phyloP scores from a whole-genome alignment of 2,888 invertebrate species.

The Macrophya annulata region DNA sequence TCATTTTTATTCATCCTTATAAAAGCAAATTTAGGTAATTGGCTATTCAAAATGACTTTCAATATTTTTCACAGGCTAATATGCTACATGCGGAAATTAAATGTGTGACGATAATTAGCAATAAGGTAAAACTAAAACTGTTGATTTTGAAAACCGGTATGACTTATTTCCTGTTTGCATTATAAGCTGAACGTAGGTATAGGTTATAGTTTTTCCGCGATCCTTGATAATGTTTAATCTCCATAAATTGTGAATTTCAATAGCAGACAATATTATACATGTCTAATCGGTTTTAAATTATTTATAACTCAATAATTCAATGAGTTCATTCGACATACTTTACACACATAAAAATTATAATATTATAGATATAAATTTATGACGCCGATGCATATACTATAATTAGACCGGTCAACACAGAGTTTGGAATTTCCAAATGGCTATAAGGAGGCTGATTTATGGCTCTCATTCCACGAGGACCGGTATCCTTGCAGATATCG shows the following conservation, averaged over 20 bases:
- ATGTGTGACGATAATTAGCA: background rate
- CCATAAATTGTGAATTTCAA: background rate
- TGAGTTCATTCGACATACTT: background rate
- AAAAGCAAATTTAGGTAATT: too few relatives aligned
- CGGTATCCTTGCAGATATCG: background rate
- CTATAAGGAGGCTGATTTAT: background rate
- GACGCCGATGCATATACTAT: background rate
- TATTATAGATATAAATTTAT: background rate
- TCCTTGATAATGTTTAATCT: background rate
- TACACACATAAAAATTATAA: background rate
- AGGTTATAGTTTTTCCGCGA: too few relatives aligned
- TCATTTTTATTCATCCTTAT: too few relatives aligned
- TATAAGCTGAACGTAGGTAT: too few relatives aligned
- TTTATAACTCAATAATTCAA: background rate
- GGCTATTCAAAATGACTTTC: too few relatives aligned
- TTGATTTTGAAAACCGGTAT: background rate
- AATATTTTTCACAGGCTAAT: too few relatives aligned
- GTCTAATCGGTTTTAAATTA: background rate
- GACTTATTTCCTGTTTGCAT: background rate
- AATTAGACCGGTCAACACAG: background rate
- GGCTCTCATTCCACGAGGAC: background rate
- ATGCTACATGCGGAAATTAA: too few relatives aligned
- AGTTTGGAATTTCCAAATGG: constrained; percentile 4
- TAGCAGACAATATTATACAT: background rate
- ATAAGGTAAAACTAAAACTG: background rate